phyloP scores from a whole-genome alignment of 2,113 vertebrate species.

The Sakesphorus luctuosus region DNA sequence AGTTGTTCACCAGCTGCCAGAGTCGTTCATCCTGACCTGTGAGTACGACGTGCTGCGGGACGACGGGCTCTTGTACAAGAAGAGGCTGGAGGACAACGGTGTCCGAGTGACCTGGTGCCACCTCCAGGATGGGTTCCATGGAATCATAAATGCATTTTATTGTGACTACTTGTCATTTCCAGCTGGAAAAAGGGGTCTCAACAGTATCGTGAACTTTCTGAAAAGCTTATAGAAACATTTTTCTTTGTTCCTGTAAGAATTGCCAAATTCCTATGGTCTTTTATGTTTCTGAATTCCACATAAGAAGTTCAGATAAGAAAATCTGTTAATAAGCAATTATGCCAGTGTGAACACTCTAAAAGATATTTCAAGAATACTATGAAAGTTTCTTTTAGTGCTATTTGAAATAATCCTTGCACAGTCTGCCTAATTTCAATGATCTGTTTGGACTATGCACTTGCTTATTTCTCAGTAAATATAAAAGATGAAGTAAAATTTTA shows the following conservation, averaged over 20 bases:
- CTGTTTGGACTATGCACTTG: background rate
- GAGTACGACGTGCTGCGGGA: constrained; percentile 85
- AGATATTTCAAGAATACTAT: background rate
- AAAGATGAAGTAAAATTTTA: background rate
- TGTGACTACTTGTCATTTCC: constrained; percentile 68
- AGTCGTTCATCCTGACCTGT: constrained; percentile 84
- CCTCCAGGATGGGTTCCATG: constrained; percentile 82
- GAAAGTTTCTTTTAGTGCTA: background rate
- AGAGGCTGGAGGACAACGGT: constrained; percentile 79
- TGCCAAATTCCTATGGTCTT: background rate
- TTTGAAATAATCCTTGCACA: background rate
- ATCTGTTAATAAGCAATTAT: background rate
- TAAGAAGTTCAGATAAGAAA: background rate
- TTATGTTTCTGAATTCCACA: background rate
- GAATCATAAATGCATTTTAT: constrained; percentile 71
- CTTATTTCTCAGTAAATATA: background rate
- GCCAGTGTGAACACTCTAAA: background rate
- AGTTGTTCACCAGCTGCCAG: constrained; percentile 66
- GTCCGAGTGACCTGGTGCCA: constrained; percentile 82
- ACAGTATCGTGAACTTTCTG: constrained; percentile 73
- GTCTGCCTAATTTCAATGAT: background rate
- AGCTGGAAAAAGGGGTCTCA: constrained; percentile 66
- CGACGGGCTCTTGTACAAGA: constrained; percentile 76
- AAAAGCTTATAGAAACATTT: constrained; percentile 52
- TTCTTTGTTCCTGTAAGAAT: background rate